Percentiles rank a stretch among this genome's conserved stretches.
These are phyloP conservation scores for Hoplodrina blanda DNA, from an alignment of 2,888 invertebrate species.

Conservation along the genomic window DNA sequence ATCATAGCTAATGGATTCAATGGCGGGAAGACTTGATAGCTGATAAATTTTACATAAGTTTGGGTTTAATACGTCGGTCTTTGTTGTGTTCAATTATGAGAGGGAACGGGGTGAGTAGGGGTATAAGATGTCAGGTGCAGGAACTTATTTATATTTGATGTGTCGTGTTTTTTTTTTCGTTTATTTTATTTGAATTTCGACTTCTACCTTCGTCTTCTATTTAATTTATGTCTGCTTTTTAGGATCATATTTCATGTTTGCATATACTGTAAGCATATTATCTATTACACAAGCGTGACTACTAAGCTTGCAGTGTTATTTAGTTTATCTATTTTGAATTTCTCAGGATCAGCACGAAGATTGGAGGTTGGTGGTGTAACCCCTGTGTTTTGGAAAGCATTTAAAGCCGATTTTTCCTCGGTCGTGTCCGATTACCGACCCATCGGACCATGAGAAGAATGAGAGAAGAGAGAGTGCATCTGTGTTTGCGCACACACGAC, in stretches of 20 bases:
- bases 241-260: neutral
- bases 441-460: too few relatives aligned
- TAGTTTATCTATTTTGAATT: too few relatives aligned
- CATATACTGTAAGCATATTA: too few relatives aligned
- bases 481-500: too few relatives aligned
- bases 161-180: neutral
- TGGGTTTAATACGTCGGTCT: constrained; percentile 49
- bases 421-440: too few relatives aligned
- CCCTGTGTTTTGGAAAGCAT: too few relatives aligned
- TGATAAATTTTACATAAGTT: constrained; percentile 68
- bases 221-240: neutral
- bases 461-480: too few relatives aligned
- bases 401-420: too few relatives aligned
- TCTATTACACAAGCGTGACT: too few relatives aligned
- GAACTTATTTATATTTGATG: neutral
- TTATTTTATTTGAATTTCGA: neutral
- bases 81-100: constrained; percentile 47
- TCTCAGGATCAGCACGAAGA: too few relatives aligned
- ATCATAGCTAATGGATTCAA: constrained; percentile 73
- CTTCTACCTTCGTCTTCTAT: neutral
- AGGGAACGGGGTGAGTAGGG: constrained; percentile 28
- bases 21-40: constrained; percentile 62
- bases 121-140: constrained; percentile 40
- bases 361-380: too few relatives aligned
- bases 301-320: too few relatives aligned